phyloP scores from a whole-genome alignment of 2,113 vertebrate genomes.

The Dermatemys mawii region DNA sequence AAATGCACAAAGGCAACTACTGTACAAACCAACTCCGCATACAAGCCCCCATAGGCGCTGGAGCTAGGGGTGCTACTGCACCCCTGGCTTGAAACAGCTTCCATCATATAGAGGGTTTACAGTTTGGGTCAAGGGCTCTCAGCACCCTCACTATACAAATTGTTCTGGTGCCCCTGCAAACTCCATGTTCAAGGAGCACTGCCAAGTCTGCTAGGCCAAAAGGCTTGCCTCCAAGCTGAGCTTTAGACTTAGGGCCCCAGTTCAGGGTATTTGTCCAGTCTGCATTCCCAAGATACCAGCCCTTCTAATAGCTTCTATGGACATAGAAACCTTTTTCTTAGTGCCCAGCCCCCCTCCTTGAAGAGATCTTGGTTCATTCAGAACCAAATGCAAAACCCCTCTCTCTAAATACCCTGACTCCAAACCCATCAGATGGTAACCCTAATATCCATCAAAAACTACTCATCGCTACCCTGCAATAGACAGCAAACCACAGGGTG shows the following conservation, averaged over 20 bases:
- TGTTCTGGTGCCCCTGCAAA: background rate
- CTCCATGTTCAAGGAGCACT: rapidly evolving
- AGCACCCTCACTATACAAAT: no score
- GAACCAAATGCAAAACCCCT: rapidly evolving
- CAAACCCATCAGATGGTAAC: rapidly evolving
- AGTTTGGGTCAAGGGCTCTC: no score
- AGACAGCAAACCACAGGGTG: rapidly evolving
- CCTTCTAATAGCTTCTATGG: background rate
- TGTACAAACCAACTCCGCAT: rapidly evolving
- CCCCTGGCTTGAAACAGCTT: no score
- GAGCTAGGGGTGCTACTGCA: no score
- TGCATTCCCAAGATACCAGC: background rate
- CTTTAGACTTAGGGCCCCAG: background rate
- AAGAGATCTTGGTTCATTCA: background rate
- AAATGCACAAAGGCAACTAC: rapidly evolving
- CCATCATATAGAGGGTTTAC: no score
- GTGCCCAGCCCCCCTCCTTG: rapidly evolving
- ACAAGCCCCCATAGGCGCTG: no score
- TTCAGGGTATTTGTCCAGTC: background rate
- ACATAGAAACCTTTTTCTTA: rapidly evolving
- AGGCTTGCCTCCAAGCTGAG: background rate
- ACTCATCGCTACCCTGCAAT: background rate
- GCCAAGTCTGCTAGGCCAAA: background rate
- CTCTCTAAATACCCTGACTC: background rate
- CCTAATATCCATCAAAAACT: background rate